phyloP scores from a whole-genome alignment of 2,797 vertebrate genomes.

The Phylloscopus collybita region DNA sequence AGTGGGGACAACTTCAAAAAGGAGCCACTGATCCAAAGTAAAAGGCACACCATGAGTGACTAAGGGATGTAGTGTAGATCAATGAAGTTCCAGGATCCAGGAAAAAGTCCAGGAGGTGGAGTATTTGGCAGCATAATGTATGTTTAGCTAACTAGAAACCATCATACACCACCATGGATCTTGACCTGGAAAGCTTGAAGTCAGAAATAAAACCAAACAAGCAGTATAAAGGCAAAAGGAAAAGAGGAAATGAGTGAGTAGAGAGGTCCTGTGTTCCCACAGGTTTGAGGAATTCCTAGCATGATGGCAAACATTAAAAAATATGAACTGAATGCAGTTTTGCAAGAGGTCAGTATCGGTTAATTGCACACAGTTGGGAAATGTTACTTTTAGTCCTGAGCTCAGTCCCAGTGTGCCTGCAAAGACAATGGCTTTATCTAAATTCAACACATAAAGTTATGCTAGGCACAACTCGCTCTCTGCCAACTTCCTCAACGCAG shows the following conservation, averaged over 20 bases:
- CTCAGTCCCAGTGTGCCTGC: not conserved
- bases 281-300: not conserved
- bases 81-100: not conserved
- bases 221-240: not conserved
- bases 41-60: not conserved
- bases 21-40: not conserved
- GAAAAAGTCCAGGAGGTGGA: not conserved
- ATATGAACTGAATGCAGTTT: not conserved
- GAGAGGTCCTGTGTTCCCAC: not conserved
- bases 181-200: not conserved
- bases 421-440: not conserved
- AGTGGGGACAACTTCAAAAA: not conserved
- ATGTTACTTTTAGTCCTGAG: not conserved
- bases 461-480: not conserved
- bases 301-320: not conserved
- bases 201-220: not conserved
- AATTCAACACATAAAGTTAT: not conserved
- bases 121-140: not conserved
- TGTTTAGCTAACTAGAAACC: not conserved
- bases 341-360: rapidly evolving
- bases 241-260: not conserved
- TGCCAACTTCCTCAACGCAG: not conserved
- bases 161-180: not conserved
- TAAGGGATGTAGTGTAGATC: not conserved
- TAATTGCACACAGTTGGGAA: not conserved